A percentile compares a stretch with the other conserved stretches of the same genome.
Evolutionary conservation across 2,888 invertebrate genomes (phyloP).

Genomic region (Lasioglossum pauxillum): DNA sequence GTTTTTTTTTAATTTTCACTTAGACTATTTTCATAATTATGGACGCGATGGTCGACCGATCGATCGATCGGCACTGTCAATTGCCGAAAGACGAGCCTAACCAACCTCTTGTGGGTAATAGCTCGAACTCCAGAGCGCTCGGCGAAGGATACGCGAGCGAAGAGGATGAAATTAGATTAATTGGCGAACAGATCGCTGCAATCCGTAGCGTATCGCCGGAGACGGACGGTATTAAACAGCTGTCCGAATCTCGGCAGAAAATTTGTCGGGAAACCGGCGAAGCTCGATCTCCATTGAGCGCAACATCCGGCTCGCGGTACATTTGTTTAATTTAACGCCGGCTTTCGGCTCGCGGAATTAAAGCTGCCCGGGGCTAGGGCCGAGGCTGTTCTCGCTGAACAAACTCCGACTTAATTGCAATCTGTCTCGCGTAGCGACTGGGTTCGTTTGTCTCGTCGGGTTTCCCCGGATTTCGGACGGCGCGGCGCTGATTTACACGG

Average conservation of each 20-base stretch:
- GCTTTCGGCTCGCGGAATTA: constrained; percentile 3
- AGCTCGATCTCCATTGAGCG: not conserved
- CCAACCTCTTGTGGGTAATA: not conserved
- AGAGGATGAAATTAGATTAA: not conserved
- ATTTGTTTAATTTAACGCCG: constrained; percentile 5
- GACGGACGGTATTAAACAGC: not conserved
- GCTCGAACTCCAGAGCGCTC: not conserved
- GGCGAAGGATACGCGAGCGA: not conserved
- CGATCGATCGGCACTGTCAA: not conserved
- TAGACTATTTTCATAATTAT: too few species aligned
- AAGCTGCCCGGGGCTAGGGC: not conserved
- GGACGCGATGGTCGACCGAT: not conserved
- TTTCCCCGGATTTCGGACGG: not conserved
- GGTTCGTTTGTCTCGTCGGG: constrained; percentile 3
- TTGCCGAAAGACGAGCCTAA: not conserved
- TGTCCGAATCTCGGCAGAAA: not conserved
- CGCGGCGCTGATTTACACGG: constrained; percentile 18
- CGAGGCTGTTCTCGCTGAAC: not conserved
- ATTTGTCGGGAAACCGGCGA: not conserved
- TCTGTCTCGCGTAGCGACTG: not conserved
- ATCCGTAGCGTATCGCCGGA: not conserved
- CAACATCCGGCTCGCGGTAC: not conserved
- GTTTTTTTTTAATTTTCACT: too few species aligned
- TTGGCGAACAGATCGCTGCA: not conserved
- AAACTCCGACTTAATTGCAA: constrained; percentile 15